These are phyloP conservation scores for Erebia aethiops DNA, from an alignment of 2,888 invertebrate genomes.

Conservation along the genomic window DNA sequence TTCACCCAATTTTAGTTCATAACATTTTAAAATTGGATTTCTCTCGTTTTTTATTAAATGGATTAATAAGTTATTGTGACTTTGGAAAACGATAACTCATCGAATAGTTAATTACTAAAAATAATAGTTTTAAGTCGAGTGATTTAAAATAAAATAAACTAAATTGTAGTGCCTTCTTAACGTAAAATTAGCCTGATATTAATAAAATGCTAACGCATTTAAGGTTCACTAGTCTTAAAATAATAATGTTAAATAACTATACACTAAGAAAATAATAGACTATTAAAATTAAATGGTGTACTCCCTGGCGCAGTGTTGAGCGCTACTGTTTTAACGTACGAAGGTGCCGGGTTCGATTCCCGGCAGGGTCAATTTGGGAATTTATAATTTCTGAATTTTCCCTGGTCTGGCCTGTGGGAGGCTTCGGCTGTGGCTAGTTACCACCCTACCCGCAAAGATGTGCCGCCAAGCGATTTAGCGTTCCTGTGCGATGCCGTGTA, in stretches of 20 bases:
- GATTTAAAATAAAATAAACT: conserved; percentile 50
- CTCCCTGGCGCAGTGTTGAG: too few relatives aligned
- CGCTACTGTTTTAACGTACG: too few relatives aligned
- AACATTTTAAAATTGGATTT: too few relatives aligned
- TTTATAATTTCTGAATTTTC: too few relatives aligned
- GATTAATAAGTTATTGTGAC: background rate
- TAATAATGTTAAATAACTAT: conserved; percentile 39
- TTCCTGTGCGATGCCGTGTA: too few relatives aligned
- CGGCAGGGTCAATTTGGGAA: too few relatives aligned
- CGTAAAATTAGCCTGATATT: conserved; percentile 40
- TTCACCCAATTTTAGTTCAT: background rate
- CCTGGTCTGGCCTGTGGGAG: too few relatives aligned
- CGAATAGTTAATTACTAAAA: background rate
- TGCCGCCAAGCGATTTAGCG: too few relatives aligned
- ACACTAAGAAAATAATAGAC: conserved; percentile 25
- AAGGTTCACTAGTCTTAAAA: conserved; percentile 73
- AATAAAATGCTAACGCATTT: conserved; percentile 51
- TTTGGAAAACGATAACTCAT: background rate
- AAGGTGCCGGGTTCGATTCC: too few relatives aligned
- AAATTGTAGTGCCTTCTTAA: conserved; percentile 59
- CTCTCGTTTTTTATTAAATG: too few relatives aligned
- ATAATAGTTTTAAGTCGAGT: conserved; percentile 47
- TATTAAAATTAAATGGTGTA: background rate
- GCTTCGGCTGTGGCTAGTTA: too few relatives aligned
- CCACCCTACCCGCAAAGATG: too few relatives aligned